These are phyloP conservation scores for Tragelaphus scriptus DNA, from an alignment of 2,113 vertebrate species.

Conservation along the genomic window DNA sequence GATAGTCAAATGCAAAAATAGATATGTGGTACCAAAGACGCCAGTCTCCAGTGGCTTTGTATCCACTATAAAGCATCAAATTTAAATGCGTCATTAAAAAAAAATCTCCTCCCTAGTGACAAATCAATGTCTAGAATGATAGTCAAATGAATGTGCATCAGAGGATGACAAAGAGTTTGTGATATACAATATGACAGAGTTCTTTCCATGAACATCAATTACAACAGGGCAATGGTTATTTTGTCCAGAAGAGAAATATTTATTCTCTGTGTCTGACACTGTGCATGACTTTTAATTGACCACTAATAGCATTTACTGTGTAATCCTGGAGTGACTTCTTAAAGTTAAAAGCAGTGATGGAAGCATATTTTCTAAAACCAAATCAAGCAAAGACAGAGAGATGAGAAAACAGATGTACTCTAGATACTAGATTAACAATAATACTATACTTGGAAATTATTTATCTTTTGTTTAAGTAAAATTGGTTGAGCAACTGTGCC, in stretches of 20 bases:
- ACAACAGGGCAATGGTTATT: conserved; percentile 9
- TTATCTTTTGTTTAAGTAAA: conserved; percentile 11
- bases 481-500: neutral
- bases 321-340: neutral
- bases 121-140: conserved; percentile 67
- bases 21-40: conserved; percentile 30
- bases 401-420: neutral
- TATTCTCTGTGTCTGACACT: neutral
- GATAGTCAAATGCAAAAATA: conserved; percentile 44
- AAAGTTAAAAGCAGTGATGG: conserved; percentile 27
- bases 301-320: neutral
- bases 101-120: conserved; percentile 24
- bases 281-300: neutral
- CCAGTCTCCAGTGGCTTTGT: conserved; percentile 31
- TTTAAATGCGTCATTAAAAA: conserved; percentile 62
- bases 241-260: neutral
- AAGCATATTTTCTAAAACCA: conserved; percentile 22
- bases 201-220: conserved; percentile 54
- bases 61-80: conserved; percentile 51
- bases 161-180: conserved; percentile 52
- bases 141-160: conserved; percentile 59
- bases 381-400: neutral
- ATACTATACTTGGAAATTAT: conserved; percentile 25
- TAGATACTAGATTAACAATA: neutral
- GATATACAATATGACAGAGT: conserved; percentile 48